Base-by-base conservation (phyloP, 2,113 vertebrate genomes). In the Alosa alosa region DNA sequence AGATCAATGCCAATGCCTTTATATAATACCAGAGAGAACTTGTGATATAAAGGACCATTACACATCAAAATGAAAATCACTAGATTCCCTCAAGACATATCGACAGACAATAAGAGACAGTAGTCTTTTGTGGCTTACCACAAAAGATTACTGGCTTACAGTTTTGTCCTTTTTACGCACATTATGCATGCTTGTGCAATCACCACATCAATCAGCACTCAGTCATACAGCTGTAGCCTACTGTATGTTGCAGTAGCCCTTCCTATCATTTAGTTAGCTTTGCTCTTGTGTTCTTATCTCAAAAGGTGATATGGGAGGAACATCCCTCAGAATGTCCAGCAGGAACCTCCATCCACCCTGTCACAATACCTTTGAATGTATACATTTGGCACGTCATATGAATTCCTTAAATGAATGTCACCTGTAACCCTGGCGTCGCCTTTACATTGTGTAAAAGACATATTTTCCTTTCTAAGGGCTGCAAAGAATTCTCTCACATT, bases 401-500 rank as follows among this genome's bases (percentile, higher is more conserved):
- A 6, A n/a, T 64, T 64, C 22, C 60, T 25, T 64, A 49, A 49
- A 49, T 64, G 22, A 64, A n/a, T 64, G 6, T 64, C n/a, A 64
- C 20, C 60, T 64, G 20, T 64, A 25, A 0, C 22, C 20, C 6
- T 64, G 20, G 22, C 22, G 8, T 25, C 22, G 22, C 18, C 13
- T 57, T 57, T 57, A 57, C 13, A 20, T 11, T n/a, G 60, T n/a
- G 60, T 47, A 18, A 82, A 68, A 44, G 0, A 68, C 0, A 31
- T n/a, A 78, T 84, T 41, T 13, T 50, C 84, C 85, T 87, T 87
- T 83, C 57, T 31, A 44, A 81, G 81, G 87, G 88, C 89, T 87
- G 89, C 89, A 88, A 87, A 89, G 89, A 86, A 88, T 50, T 87
- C 91, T 91, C 86, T 87, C 88, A 85, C 91, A 87, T 78, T 82